These are phyloP conservation scores for Antheraea pernyi DNA, from an alignment of 1,140 invertebrate species.

Conservation along the genomic window DNA sequence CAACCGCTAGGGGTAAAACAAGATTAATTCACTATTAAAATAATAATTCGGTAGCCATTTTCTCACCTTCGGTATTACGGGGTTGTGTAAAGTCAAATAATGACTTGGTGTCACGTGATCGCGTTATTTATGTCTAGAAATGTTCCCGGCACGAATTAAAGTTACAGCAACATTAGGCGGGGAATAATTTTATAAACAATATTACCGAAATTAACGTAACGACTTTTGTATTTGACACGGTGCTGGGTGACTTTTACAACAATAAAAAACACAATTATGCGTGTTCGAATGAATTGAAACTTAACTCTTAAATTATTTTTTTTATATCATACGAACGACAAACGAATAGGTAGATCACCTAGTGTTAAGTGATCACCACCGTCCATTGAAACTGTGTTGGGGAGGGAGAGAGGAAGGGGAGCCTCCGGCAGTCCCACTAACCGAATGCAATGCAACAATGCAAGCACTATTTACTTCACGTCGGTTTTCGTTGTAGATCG, in stretches of 20 bases:
- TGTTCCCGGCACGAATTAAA: conserved; percentile 14
- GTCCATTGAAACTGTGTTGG: too few species aligned
- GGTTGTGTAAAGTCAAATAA: conserved; percentile 14
- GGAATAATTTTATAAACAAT: conserved; percentile 9
- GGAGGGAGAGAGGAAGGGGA: too few species aligned
- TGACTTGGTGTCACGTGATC: conserved; percentile 26
- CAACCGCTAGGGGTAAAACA: too few species aligned
- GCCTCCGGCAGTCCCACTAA: too few species aligned
- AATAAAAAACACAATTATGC: too few species aligned
- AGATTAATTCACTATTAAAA: neutral
- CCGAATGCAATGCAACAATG: too few species aligned
- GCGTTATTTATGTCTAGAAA: conserved; percentile 16
- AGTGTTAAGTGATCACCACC: too few species aligned
- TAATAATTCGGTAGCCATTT: conserved; percentile 18
- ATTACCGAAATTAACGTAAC: neutral
- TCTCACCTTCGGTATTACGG: conserved; percentile 18
- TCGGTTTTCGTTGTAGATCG: too few species aligned
- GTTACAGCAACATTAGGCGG: conserved; percentile 6
- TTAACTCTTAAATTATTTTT: too few species aligned
- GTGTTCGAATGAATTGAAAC: neutral
- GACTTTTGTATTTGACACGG: neutral
- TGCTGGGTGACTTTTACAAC: neutral
- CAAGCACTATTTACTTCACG: too few species aligned
- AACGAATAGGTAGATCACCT: too few species aligned
- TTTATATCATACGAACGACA: too few species aligned